A percentile compares a stretch with the other conserved stretches of the same genome.
phyloP scores from a whole-genome alignment of 2,888 invertebrate species.

The Julus scanicus region DNA sequence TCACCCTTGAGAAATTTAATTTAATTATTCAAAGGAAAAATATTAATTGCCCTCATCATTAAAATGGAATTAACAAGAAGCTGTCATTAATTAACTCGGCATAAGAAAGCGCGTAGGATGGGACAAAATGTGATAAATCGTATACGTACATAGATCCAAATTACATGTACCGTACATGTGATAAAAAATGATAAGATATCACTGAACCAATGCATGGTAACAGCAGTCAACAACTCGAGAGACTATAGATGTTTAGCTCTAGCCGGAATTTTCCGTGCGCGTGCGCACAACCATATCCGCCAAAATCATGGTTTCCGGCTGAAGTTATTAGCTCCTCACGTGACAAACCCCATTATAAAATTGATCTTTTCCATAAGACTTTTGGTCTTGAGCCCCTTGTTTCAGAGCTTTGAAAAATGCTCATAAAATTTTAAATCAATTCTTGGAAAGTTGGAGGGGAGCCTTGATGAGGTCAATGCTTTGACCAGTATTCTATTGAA shows the following conservation, averaged over 20 bases:
- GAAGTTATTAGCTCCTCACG: too few relatives aligned
- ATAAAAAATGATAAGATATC: neutral
- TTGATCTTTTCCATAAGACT: too few relatives aligned
- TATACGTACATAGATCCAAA: neutral
- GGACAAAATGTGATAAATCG: neutral
- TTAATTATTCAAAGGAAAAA: neutral
- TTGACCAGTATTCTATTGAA: too few relatives aligned
- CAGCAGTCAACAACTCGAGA: neutral
- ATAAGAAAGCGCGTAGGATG: neutral
- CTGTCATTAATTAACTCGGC: neutral
- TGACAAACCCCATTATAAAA: too few relatives aligned
- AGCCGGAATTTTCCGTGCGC: too few relatives aligned
- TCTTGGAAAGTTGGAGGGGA: too few relatives aligned
- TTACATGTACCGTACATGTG: neutral
- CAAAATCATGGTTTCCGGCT: too few relatives aligned
- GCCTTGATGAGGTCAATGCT: too few relatives aligned
- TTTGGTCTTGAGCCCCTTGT: too few relatives aligned
- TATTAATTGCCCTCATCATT: neutral
- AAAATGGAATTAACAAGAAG: neutral
- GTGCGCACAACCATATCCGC: too few relatives aligned
- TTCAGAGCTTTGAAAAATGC: too few relatives aligned
- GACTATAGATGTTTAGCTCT: neutral
- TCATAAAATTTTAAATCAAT: too few relatives aligned
- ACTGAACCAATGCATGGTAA: neutral
- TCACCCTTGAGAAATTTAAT: neutral